phyloP scores from a whole-genome alignment of 2,113 vertebrate species.

The Prionailurus viverrinus region DNA sequence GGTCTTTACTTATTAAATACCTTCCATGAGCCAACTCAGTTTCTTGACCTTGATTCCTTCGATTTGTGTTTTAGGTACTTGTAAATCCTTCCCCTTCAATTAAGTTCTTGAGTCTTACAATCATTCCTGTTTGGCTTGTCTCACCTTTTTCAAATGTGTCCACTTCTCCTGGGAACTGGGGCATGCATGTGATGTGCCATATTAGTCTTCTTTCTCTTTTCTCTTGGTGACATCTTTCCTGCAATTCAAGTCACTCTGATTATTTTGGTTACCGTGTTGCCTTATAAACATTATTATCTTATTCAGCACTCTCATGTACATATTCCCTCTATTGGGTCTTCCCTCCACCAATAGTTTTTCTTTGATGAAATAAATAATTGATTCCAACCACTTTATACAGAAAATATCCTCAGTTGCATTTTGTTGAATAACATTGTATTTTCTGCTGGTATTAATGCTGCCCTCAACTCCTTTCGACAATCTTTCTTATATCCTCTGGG shows the following conservation, averaged over 20 bases:
- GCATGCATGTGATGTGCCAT: neutral
- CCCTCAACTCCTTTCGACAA: conserved; percentile 62
- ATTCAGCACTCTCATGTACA: neutral
- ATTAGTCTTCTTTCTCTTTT: neutral
- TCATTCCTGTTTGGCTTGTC: conserved; percentile 32
- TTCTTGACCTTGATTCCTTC: neutral
- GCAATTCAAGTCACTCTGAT: neutral
- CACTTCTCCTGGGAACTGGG: neutral
- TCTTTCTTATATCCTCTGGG: conserved; percentile 18
- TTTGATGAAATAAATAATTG: conserved; percentile 45
- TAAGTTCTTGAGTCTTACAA: conserved; percentile 16
- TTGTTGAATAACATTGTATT: conserved; percentile 56
- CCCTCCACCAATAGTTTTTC: neutral
- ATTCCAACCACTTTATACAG: neutral
- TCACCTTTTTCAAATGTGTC: neutral
- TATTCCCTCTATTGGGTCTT: neutral
- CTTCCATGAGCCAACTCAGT: neutral
- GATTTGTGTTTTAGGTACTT: neutral
- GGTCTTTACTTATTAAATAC: neutral
- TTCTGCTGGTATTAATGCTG: conserved; percentile 29
- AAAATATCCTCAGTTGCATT: conserved; percentile 46
- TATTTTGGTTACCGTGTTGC: neutral
- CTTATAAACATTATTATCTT: neutral
- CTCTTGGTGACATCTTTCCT: neutral
- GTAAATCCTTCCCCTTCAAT: neutral